Base-by-base conservation (phyloP, 2,888 invertebrate species). In the Leptodirus hochenwartii region DNA sequence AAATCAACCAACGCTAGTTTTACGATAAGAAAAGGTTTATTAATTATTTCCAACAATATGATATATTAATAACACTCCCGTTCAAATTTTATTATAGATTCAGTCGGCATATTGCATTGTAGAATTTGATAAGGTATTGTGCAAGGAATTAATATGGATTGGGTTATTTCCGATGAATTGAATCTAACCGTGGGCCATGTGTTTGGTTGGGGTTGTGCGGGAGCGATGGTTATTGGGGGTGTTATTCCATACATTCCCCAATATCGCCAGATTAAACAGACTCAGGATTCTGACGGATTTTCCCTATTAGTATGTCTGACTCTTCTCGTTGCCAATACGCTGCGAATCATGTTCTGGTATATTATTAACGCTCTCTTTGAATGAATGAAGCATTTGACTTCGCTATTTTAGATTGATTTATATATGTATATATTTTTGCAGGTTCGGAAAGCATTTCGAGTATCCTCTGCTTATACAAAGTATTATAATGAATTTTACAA, bases 391-490 rank as follows among this genome's bases (percentile, higher is more conserved):
- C 13, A 5, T 13, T 4, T 17, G 4, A 14, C 10, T 27, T 4
- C 10, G 6, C 8, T 31, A 10, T 24, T 12, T 29, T 17, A 4
- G 6, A 2, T 6, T 28, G 27, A 12, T 23, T 3, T 14, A 25
- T 15, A 28, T 8, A 13, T 8, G 25, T 23, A 12, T 22, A 24
- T 27, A 23, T 34, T 22, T 37, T 44, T 45, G 24, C 33, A 98
- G 96, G 96, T 96, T 98, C 69, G 96, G 96, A 39, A 91, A 87
- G 59, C 80, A 78, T 41, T 98, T 87, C 65, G 96, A 99, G 61
- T 63, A 82, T 50, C 95, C 96, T 33, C 63, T 98, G 39, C 67
- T 98, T 42, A 67, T 88, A 36, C 98, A 98, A 62, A 96, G 95
- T 61, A 70, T 96, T 50, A 73, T 98, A 33, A 98, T 99, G 98